Evolutionary conservation across 2,888 invertebrate species (phyloP).

Genomic region (Camptogramma bilineatum): DNA sequence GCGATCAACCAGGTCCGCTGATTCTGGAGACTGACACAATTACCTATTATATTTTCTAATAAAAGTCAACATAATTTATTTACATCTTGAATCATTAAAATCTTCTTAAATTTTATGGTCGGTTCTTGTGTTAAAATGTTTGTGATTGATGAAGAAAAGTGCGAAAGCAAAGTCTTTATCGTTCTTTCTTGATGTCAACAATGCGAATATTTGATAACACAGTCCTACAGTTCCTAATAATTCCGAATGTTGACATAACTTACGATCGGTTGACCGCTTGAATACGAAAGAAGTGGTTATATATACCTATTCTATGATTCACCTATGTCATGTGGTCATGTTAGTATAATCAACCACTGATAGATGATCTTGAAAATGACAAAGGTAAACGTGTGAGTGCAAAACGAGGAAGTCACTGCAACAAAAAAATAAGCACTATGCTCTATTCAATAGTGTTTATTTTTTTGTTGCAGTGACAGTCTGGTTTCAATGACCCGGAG

Average conservation of each 20-base stretch:
- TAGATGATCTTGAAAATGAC: too few relatives aligned
- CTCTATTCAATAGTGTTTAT: not conserved
- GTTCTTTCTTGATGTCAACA: constrained; percentile 63
- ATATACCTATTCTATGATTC: constrained; percentile 2
- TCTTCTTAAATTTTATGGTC: too few relatives aligned
- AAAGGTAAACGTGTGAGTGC: not conserved
- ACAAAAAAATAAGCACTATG: not conserved
- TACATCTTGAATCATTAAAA: too few relatives aligned
- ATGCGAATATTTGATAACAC: constrained; percentile 76
- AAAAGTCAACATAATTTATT: too few relatives aligned
- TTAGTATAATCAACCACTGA: too few relatives aligned
- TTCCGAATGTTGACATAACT: constrained; percentile 70
- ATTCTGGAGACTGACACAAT: too few relatives aligned
- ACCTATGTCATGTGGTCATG: not conserved
- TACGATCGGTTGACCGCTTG: constrained; percentile 31
- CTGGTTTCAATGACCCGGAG: constrained; percentile 23
- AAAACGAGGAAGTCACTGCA: not conserved
- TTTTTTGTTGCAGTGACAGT: not conserved
- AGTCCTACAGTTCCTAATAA: constrained; percentile 54
- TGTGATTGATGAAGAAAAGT: constrained; percentile 5
- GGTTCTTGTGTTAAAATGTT: too few relatives aligned
- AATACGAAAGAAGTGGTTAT: constrained; percentile 12
- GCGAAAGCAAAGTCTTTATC: constrained; percentile 57
- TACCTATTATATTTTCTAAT: too few relatives aligned
- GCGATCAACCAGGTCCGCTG: too few relatives aligned